Percentiles rank a stretch among this genome's conserved stretches.
phyloP scores from a whole-genome alignment of 2,797 vertebrate genomes.

The Austrolebias charrua region DNA sequence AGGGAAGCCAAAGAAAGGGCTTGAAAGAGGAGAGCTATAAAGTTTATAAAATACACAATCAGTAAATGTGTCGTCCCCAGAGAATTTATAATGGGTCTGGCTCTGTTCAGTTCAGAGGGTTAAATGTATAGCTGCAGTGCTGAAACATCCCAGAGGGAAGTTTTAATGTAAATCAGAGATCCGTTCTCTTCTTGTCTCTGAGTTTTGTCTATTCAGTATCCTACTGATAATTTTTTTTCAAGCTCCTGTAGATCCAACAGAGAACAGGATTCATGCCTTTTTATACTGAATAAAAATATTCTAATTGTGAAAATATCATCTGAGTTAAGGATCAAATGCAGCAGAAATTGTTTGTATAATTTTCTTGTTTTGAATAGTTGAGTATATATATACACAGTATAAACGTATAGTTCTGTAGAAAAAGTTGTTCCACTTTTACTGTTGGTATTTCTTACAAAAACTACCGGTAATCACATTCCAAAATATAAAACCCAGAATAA shows the following conservation, averaged over 20 bases:
- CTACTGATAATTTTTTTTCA: conserved; percentile 3
- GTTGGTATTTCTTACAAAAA: too few species aligned
- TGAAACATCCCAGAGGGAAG: conserved; percentile 32
- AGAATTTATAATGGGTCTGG: conserved; percentile 55
- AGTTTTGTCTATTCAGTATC: conserved; percentile 28
- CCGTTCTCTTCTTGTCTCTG: conserved; percentile 26
- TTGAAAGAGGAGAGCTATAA: conserved; percentile 35
- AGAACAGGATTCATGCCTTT: neutral
- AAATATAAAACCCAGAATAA: too few species aligned
- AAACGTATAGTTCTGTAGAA: too few species aligned
- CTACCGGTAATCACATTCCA: too few species aligned
- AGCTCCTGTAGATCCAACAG: neutral
- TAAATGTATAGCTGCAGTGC: conserved; percentile 47
- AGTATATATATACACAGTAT: too few species aligned
- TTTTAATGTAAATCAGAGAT: conserved; percentile 42
- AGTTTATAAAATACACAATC: conserved; percentile 54
- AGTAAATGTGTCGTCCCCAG: conserved; percentile 50
- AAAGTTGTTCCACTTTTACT: too few species aligned
- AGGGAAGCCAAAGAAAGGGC: conserved; percentile 32
- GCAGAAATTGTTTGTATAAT: too few species aligned
- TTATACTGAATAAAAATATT: neutral
- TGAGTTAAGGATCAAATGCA: too few species aligned
- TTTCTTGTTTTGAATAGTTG: too few species aligned
- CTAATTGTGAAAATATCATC: neutral
- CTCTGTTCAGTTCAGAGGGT: conserved; percentile 43